These are phyloP conservation scores for Myiagra hebetior DNA, from an alignment of 2,113 vertebrate genomes.

Conservation along the genomic window DNA sequence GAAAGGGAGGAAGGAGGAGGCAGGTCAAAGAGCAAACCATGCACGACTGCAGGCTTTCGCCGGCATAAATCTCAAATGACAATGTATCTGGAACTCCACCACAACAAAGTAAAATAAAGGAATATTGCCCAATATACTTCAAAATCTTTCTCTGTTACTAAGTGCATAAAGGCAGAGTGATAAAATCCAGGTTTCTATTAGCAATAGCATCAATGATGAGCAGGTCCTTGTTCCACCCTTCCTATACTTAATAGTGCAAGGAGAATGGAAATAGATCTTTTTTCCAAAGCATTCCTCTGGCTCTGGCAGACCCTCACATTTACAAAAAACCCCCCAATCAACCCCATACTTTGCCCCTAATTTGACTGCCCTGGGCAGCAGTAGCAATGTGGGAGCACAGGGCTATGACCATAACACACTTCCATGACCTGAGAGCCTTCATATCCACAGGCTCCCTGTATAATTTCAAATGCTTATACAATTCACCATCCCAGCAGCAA, in stretches of 20 bases:
- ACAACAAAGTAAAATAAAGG: not conserved
- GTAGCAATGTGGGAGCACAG: not conserved
- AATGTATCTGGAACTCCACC: not conserved
- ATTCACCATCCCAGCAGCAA: not conserved
- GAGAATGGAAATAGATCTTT: not conserved
- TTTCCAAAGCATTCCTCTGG: not conserved
- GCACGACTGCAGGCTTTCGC: not conserved
- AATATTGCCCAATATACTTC: not conserved
- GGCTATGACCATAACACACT: not conserved
- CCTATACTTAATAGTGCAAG: not conserved
- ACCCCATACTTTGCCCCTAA: not conserved
- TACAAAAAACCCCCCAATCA: not conserved
- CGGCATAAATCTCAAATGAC: conserved; percentile 24
- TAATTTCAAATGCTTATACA: not conserved
- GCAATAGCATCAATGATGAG: not conserved
- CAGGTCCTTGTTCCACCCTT: not conserved
- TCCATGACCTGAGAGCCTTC: not conserved
- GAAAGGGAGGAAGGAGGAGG: conserved; percentile 5
- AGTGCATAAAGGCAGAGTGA: not conserved
- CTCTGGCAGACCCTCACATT: not conserved
- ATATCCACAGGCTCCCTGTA: not conserved
- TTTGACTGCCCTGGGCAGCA: not conserved
- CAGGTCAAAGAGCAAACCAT: conserved; percentile 44
- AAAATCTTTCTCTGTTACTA: not conserved
- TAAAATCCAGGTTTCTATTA: not conserved